Evolutionary conservation across 2,888 invertebrate species (phyloP), one percentile per base, ranked within the genome.

Genomic region (Ecliptopera silaceata): DNA sequence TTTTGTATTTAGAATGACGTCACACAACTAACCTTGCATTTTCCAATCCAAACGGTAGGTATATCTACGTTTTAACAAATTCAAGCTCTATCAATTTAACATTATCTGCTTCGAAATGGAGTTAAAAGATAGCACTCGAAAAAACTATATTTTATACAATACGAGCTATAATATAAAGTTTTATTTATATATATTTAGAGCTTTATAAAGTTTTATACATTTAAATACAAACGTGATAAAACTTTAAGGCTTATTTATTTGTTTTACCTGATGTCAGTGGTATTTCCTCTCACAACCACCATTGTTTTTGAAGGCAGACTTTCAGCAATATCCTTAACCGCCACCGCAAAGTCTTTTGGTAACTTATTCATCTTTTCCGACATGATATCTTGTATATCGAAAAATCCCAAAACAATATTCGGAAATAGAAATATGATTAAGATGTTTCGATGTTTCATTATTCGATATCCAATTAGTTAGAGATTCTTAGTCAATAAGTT

Each of bases 301-400:
- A 90, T 70, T 12, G 80, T 75, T 50, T 77, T 87, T 5, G 84
- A 67, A 0, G 89, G 86, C 42, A 91, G 58, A 2, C 84, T 81
- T 57, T 84, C 77, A 2, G 85, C 86, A 36, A 92, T 86, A 70
- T 92, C 91, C 63, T 84, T 86, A 11, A 92, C 63, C 22, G 92
- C 92, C 11, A 72, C 56, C 0, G 88, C 68, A 63, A 91, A 86
- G 15, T 82, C 84, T 44, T 70, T 69, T 0, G 91, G 88, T 8
- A 89, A 70, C 22, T 59, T 69, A 2, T 63, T 75, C 64, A 86
- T 64, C n/a, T 57, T 68, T 20, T 76, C 77, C n/a, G 82, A 79
- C 29, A 70, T 74, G 48, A 87, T 71, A 29, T 83, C 78, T 69
- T 79, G 61, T 20, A 87, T 80, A 62, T 87, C 82, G 57, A 82